Base-by-base conservation (phyloP, 2,888 invertebrate species). In the Bruchidius siliquastri region DNA sequence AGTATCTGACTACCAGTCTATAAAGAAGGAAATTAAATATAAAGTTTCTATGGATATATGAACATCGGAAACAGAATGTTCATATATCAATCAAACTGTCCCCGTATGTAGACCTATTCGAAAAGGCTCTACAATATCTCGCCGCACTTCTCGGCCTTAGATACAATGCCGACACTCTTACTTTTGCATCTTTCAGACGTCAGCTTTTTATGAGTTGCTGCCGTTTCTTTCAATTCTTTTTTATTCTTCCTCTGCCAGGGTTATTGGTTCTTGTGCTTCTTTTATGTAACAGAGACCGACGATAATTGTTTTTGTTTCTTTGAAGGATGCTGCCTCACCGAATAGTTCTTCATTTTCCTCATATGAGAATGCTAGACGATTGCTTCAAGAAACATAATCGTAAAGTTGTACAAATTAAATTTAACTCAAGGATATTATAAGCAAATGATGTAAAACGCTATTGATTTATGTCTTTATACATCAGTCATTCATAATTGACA, bases 231-330 rank as follows among this genome's bases (percentile, higher is more conserved):
- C 75, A 73, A 73, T 76, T 78, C 76, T 77, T 74, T 77, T 75
- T 76, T 77, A 67, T 21, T 67, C 73, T 30, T 73, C 71, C 71
- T 71, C 70, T 72, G 77, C 79, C 78, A 77, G 79, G 79, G 78
- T 79, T 80, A 80, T 81, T 80, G 78, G 81, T 79, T 79, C 71
- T 72, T 77, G 71, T 77, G 69, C 73, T 73, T 73, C 49, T 76
- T 76, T 72, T 76, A 74, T 73, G 71, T 73, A 21, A 18, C 30
- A 69, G 72, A 71, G 72, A 49, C 49, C 49, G 49, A 49, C 49
- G 49, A 49, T 72, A 69, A 71, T 72, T 71, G n/a, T 73, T 71
- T 72, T 74, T 74, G 72, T 75, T 73, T 71, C 74, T 76, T 75
- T 67, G 21, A 18, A 67, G 21, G 49, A 13, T 49, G 49, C 49